Evolutionary conservation across 2,888 invertebrate genomes (phyloP), one percentile per base, ranked within the genome.

Genomic region (Drosophila greeni): DNA sequence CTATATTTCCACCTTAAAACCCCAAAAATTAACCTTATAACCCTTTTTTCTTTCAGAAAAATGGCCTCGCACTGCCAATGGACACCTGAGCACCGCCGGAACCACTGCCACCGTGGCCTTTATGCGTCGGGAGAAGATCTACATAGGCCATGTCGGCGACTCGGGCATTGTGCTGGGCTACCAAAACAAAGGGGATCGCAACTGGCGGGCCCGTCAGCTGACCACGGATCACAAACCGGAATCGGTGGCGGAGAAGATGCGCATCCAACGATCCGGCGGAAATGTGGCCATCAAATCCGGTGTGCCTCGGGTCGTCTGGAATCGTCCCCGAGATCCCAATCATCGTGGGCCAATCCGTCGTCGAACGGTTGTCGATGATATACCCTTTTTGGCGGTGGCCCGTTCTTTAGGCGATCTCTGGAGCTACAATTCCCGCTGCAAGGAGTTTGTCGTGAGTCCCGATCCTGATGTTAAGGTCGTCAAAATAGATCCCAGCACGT

Each of bases 61-160:
- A 90, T 99, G 99, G 99, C 97, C 98, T 16, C 95, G 94, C 89
- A 98, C 98, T n/a, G 93, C 95, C 18, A 95, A 96, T 54, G 99
- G 99, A 11, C 91, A 97, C 76, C 95, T 97, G 5, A 98, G 98
- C 86, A 99, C 99, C 0, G 97, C 99, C 0, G 99, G 99, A 7
- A 98, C 98, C 2, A 99, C 99, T 6, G 98, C 98, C 29, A 98
- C 97, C 85, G 93, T 98, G 59, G 97, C 97, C 5, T 97, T 99
- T 87, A 96, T 99, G 81, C 92, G 97, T 62, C 92, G 95, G 74
- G 95, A 96, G 36, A 98, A 98, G 91, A 94, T 99, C 76, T 99
- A 98, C 86, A 94, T 97, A 65, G 99, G 98, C 3, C 99, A 99
- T 90, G 98, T 99, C 2, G 99, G 99, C n/a, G 99, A 99, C 90